These are phyloP conservation scores for Micronycteris hirsuta DNA, from an alignment of 2,113 vertebrate species.

Conservation along the genomic window DNA sequence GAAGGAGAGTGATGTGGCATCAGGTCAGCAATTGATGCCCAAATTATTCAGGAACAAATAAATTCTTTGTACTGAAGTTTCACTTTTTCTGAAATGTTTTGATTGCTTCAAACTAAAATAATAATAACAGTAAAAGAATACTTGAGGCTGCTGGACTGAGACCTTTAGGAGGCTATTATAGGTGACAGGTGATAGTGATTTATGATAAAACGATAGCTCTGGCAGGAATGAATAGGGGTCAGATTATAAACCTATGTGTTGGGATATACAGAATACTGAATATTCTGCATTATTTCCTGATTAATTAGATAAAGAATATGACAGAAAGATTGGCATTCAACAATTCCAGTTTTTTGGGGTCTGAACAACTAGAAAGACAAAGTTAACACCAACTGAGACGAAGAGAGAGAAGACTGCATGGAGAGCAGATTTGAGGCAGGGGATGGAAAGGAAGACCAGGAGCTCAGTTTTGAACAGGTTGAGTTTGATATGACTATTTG, in stretches of 20 bases:
- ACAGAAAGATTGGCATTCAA: not conserved
- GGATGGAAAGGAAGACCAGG: not conserved
- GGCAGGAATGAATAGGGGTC: not conserved
- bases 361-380: not conserved
- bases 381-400: not conserved
- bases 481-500: not conserved
- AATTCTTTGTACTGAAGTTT: not conserved
- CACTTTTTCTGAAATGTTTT: not conserved
- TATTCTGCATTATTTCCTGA: not conserved
- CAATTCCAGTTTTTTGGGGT: not conserved
- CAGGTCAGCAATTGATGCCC: not conserved
- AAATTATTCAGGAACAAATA: not conserved
- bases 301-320: not conserved
- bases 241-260: not conserved
- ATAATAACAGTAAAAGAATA: not conserved
- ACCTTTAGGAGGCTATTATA: not conserved
- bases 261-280: not conserved
- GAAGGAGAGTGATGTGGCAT: not conserved
- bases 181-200: not conserved
- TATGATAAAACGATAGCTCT: not conserved
- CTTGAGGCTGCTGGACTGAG: not conserved
- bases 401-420: not conserved
- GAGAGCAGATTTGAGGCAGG: not conserved
- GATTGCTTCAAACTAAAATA: not conserved
- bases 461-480: not conserved